Conservation (phyloP, 2,113 vertebrate genomes). For the Brachypodius melanocephalos region DNA sequence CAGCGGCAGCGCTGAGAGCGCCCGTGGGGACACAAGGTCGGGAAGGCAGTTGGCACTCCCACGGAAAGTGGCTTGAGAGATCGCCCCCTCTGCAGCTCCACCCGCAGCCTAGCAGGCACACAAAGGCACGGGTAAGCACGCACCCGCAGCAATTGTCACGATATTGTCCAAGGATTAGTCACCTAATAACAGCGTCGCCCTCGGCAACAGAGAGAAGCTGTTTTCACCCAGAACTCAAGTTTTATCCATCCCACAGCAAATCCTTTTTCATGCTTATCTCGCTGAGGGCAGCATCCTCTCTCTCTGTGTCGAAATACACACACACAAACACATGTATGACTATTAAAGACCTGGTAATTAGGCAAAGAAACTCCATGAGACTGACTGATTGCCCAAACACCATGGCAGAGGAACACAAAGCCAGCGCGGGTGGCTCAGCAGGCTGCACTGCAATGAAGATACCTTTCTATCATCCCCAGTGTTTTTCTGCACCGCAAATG, state of each 20-base stretch:
- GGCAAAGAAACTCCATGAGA: background rate
- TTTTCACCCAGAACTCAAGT: background rate
- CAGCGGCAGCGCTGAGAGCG: background rate
- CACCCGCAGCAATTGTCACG: background rate
- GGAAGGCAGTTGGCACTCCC: background rate
- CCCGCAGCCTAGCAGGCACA: background rate
- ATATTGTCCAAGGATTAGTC: background rate
- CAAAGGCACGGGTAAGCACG: background rate
- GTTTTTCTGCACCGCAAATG: background rate
- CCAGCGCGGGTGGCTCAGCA: background rate
- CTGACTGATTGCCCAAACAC: background rate
- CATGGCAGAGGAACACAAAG: background rate
- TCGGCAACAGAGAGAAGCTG: background rate
- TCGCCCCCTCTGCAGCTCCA: background rate
- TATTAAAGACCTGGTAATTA: background rate
- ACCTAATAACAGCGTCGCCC: background rate
- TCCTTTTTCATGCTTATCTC: background rate
- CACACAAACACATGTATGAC: background rate
- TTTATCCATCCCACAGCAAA: background rate
- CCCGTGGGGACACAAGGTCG: background rate
- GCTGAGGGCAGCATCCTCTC: background rate
- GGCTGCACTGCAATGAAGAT: background rate
- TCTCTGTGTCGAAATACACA: background rate
- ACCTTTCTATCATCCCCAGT: accelerated
- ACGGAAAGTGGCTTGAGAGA: background rate